Conservation (phyloP, 2,797 vertebrate genomes). For the Trematomus bernacchii region DNA sequence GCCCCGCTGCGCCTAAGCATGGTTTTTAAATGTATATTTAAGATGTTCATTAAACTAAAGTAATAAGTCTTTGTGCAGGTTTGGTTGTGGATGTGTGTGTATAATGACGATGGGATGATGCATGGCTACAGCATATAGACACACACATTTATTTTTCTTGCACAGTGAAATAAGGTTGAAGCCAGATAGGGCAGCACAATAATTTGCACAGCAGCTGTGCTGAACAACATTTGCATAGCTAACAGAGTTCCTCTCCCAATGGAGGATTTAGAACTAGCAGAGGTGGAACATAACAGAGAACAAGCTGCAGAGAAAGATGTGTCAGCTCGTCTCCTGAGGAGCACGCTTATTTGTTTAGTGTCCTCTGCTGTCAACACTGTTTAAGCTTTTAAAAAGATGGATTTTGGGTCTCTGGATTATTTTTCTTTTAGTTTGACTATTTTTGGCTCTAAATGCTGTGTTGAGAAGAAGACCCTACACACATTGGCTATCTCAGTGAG, state of each 20-base stretch:
- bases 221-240: constrained; percentile 1
- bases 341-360: background rate
- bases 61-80: no score
- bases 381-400: background rate
- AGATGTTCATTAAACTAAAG: no score
- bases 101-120: background rate
- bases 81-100: background rate
- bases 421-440: no score
- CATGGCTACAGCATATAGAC: background rate
- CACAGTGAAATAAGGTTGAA: background rate
- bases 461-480: background rate
- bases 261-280: background rate
- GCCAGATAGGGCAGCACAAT: background rate
- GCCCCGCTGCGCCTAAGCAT: no score
- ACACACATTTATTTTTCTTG: background rate
- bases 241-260: background rate
- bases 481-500: no score
- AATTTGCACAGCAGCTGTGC: background rate
- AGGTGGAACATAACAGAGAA: background rate
- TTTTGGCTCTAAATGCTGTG: background rate
- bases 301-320: background rate
- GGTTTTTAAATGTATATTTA: no score
- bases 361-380: background rate
- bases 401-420: background rate
- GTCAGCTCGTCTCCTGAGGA: background rate